A percentile compares a stretch with the other conserved stretches of the same genome.
Evolutionary conservation across 2,888 invertebrate genomes (phyloP).

Genomic region (Rotaria socialis): DNA sequence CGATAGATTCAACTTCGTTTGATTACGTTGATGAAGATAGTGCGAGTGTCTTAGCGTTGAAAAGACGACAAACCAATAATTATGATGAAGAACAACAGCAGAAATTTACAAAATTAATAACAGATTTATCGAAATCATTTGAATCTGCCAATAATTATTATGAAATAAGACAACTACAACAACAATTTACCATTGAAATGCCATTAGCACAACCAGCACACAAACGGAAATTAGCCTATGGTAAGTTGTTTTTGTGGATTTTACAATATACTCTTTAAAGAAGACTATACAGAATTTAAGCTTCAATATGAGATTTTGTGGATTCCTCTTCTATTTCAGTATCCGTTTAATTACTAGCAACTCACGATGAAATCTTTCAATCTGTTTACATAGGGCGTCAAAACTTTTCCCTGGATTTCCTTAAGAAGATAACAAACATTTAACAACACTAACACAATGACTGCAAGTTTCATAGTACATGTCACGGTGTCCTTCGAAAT

Average conservation of each 20-base stretch:
- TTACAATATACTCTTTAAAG: neutral
- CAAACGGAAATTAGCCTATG: neutral
- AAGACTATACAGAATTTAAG: too few relatives aligned
- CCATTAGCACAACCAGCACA: neutral
- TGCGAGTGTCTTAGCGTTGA: neutral
- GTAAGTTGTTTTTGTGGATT: neutral
- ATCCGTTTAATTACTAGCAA: too few relatives aligned
- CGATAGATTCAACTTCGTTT: neutral
- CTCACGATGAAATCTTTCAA: too few relatives aligned
- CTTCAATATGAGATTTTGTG: too few relatives aligned
- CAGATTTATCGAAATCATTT: neutral
- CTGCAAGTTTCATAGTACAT: too few relatives aligned
- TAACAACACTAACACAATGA: too few relatives aligned
- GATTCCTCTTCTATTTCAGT: too few relatives aligned
- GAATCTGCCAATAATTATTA: neutral
- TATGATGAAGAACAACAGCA: neutral
- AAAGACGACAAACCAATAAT: neutral
- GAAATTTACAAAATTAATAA: neutral
- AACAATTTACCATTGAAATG: slow-evolving; percentile 10
- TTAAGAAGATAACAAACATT: too few relatives aligned
- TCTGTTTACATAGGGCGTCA: too few relatives aligned
- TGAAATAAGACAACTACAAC: slow-evolving; percentile 9
- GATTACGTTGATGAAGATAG: slow-evolving; percentile 7
- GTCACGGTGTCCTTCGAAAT: too few relatives aligned
- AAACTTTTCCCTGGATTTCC: too few relatives aligned